Evolutionary conservation across 2,113 vertebrate genomes (phyloP), one percentile per base, ranked within the genome.

Genomic region (Megaceryle maxima): DNA sequence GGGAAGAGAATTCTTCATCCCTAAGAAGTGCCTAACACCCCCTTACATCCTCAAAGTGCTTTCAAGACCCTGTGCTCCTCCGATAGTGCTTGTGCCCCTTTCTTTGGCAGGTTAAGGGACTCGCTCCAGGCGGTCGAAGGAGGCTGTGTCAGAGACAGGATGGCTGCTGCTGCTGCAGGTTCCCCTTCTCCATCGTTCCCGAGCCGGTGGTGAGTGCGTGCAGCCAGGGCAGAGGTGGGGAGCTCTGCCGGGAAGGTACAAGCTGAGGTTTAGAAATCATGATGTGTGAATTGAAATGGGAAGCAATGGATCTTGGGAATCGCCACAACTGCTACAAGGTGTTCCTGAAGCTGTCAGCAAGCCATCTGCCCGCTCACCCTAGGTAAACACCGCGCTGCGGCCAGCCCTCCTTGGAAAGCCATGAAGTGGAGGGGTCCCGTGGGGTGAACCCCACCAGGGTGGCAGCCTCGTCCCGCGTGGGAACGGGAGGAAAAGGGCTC

Each of bases 301-400:
- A 97, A 97, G 96, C 96, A 88, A 87, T 51, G 83, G 95, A 95
- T 95, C 93, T 92, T 18, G 8, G 72, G 95, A 95, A 96, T 92
- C 93, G 87, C 97, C 93, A 24, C 94, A 94, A 95, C 93, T 82
- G 94, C 96, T 96, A 48, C 95, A 94, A 96, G 97, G 97, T 97
- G 96, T 97, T 96, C 88, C 93, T 97, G 96, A 97, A 95, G 93
- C 96, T 97, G 96, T 97, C 97, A 96, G 92, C 96, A 97, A 95
- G 94, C 74, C 95, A 91, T 91, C 95, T 96, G 96, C 95, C 93
- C 9, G 37, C 95, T 75, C 18, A n/a, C 92, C 85, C 48, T 87
- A 19, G 94, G 94, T 92, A 93, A 97, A 94, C 86, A 85, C 51
- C 0, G 4, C 8, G 4, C 75, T 15, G 15, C 15, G 3, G 81